These are phyloP conservation scores for Athalia cordata DNA, from an alignment of 2,888 invertebrate species.

Conservation along the genomic window DNA sequence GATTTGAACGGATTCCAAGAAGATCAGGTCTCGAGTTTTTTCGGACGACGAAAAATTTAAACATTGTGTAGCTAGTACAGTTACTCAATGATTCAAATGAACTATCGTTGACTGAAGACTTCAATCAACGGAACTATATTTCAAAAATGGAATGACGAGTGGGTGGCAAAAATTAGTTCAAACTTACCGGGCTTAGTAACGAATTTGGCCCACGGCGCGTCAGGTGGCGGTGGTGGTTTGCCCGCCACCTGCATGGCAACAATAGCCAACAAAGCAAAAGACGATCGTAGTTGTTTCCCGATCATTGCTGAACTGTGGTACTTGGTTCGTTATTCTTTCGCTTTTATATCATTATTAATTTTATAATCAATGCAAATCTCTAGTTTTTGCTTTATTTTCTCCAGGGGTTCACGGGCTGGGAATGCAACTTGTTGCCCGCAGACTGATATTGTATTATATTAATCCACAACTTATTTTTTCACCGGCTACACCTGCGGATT, in stretches of 20 bases:
- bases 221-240: constrained; percentile 58
- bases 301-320: constrained; percentile 58
- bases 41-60: no score
- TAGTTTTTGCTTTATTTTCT: constrained; percentile 19
- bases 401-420: background rate
- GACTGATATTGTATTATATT: constrained; percentile 47
- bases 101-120: no score
- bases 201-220: constrained; percentile 57
- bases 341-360: constrained; percentile 35
- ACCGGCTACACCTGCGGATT: constrained; percentile 62
- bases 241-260: constrained; percentile 52
- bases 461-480: constrained; percentile 51
- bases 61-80: no score
- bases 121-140: no score
- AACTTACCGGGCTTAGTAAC: constrained; percentile 54
- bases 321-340: constrained; percentile 20
- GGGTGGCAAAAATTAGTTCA: background rate
- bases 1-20: no score
- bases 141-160: background rate
- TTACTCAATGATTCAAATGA: no score
- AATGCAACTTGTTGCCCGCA: constrained; percentile 30
- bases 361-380: constrained; percentile 36
- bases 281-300: constrained; percentile 53
- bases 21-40: no score
- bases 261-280: constrained; percentile 55